Base-by-base conservation (phyloP, 2,113 vertebrate genomes). In the Psephotus haematonotus region DNA sequence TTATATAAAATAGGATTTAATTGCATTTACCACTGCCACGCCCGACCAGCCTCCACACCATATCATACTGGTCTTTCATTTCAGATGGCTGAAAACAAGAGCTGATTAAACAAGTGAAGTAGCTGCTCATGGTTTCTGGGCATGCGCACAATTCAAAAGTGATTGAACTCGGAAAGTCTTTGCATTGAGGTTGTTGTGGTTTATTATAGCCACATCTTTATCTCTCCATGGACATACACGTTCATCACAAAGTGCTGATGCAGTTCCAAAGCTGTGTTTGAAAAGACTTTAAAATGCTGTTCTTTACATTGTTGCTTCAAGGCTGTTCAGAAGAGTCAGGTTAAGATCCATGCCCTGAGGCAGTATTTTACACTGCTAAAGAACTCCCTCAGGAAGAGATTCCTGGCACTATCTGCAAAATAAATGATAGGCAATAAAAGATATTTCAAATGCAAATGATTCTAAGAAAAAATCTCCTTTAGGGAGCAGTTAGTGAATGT, bases 31-130 rank as follows among this genome's bases (percentile, higher is more conserved):
- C 17, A 41, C 3, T 35, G 9, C 5, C 7, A 20, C 8, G 0
- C 3, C 5, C 1, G 10, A 17, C 44, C 20, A 37, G 19, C 7
- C 16, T 23, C 9, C 11, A 9, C 13, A 25, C 10, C 5, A 0
- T 10, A 23, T 29, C 13, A 29, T 6, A 1, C 22, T 33, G 18
- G 9, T 19, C 35, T 69, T 69, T 75, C 19, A 6, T n/a, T 50
- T 47, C 33, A 78, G 33, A 13, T 13, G 33, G 27, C 47, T 91
- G 67, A 20, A 70, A 79, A 75, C 24, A 74, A 78, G 62, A 47
- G 13, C 23, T 39, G 59, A 85, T 68, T 52, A 57, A 76, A 7
- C 28, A 46, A 39, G 25, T 22, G 24, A 29, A 53, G 44, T 10
- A 18, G 33, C 62, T 60, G 33, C 15, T 53, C 10, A 23, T 19